phyloP scores from a whole-genome alignment of 2,888 invertebrate genomes.

The Drosophila nr. medialis region DNA sequence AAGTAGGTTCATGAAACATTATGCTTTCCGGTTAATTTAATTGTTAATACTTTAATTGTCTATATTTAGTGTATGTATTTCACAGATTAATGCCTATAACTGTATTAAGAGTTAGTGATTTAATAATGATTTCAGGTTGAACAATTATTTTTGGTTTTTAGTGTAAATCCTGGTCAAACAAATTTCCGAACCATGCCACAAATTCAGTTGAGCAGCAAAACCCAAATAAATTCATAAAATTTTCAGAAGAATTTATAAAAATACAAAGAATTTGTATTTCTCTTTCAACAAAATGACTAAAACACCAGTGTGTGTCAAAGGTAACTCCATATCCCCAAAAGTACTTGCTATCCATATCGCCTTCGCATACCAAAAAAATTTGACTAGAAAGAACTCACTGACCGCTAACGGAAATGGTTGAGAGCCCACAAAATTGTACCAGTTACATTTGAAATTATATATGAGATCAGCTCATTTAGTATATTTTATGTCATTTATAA shows the following conservation, averaged over 20 bases:
- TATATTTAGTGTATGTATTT: background rate
- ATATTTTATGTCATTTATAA: conserved; percentile 53
- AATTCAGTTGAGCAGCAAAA: background rate
- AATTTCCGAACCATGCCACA: background rate
- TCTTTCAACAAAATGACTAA: conserved; percentile 33
- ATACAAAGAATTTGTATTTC: conserved; percentile 49
- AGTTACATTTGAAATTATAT: conserved; percentile 60
- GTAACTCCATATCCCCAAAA: conserved; percentile 23
- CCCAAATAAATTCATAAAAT: background rate
- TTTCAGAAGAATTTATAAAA: conserved; percentile 6
- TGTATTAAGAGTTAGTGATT: background rate
- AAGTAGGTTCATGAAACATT: background rate
- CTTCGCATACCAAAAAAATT: conserved; percentile 56
- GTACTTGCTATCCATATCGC: conserved; percentile 52
- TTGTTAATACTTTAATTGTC: background rate
- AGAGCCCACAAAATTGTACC: conserved; percentile 40
- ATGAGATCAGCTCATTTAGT: conserved; percentile 33
- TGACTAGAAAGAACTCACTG: conserved; percentile 32
- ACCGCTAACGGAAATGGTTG: conserved; percentile 35
- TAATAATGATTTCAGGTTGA: background rate
- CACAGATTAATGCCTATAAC: background rate
- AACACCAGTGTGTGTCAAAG: conserved; percentile 26
- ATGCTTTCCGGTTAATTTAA: background rate
- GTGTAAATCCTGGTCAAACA: background rate
- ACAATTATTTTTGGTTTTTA: background rate